Conservation (phyloP, 2,888 invertebrate genomes). For the Thera britannica region DNA sequence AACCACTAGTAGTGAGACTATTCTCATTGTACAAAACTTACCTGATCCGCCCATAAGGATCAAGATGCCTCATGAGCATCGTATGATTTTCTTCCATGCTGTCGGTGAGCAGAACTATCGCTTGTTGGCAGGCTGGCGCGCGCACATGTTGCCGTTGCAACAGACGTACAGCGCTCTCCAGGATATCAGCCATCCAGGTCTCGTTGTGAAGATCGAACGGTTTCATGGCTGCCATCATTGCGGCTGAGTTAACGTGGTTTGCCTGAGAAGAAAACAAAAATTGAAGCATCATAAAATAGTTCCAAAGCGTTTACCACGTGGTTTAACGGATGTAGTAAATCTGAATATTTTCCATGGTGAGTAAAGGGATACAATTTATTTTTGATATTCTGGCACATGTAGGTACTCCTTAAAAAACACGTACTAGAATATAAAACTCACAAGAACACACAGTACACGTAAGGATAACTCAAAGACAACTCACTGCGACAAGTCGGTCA, state of each 20-base stretch:
- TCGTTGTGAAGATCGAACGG: slow-evolving; percentile 58
- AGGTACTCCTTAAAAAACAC: too few species aligned
- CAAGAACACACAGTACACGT: not conserved
- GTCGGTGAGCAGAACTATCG: slow-evolving; percentile 74
- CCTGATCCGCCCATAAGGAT: slow-evolving; percentile 71
- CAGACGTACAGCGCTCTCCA: slow-evolving; percentile 60
- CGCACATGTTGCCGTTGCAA: slow-evolving; percentile 58
- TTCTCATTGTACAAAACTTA: slow-evolving; percentile 34
- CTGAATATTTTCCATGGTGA: too few species aligned
- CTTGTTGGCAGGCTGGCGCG: slow-evolving; percentile 73
- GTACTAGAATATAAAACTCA: too few species aligned
- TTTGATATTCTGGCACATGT: too few species aligned
- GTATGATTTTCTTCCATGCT: slow-evolving; percentile 68
- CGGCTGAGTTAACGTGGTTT: slow-evolving; percentile 77
- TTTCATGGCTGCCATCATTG: slow-evolving; percentile 70
- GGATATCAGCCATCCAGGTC: slow-evolving; percentile 61
- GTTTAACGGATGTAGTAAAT: too few species aligned
- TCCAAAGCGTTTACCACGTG: too few species aligned
- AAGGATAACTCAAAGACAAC: slow-evolving; percentile 24
- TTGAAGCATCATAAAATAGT: not conserved
- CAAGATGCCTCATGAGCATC: slow-evolving; percentile 57
- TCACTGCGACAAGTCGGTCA: slow-evolving; percentile 72
- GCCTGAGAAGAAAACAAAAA: slow-evolving; percentile 55
- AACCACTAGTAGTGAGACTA: not conserved
- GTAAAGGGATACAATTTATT: too few species aligned